Base-by-base conservation (phyloP, 23 tunicate genomes). In the Halocynthia aurantium region DNA sequence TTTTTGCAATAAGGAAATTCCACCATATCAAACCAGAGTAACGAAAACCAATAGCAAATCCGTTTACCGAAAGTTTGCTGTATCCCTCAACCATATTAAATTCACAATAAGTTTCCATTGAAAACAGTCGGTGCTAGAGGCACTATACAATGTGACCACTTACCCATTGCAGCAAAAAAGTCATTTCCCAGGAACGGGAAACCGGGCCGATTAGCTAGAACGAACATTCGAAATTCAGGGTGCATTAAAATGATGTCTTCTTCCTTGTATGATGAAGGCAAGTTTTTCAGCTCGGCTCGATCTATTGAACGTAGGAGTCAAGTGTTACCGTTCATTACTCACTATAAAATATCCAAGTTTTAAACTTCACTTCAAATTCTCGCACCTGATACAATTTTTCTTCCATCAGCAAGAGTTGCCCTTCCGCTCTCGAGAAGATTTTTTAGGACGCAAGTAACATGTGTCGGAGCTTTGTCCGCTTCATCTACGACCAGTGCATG, bases 401-500 rank as follows among this genome's bases (percentile, higher is more conserved):
- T 76, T 55, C 98, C 98, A 77, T 93, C 98, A 12, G 98, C 94
- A 71, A 93, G 61, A 12, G 89, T 87, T 2, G 89, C 94, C 56
- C 94, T 70, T 58, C 98, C 98, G 53, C 88, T 82, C 70, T 93
- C 98, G 0, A 93, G 81, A 51, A 93, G 65, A 65, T 93, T 84
- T 72, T 87, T 87, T 84, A 93, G 62, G 44, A 93, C 93, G 57
- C 94, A 87, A 9, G 98, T 93, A 6, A 93, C 98, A 75, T 93
- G 94, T 10, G 94, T 93, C 6, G 98, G 98, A 13, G 98, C 98
- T 60, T 93, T 93, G 75, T 93, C 98, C 0, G 98, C 98, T 55
- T 93, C 98, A 73, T 93, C 98, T 10, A 93, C 89, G 57, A 93
- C 98, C 10, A 93, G 85, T 6, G 94, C 98, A 70, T 93, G 94